Evolutionary conservation across 2,113 vertebrate genomes (phyloP).

Genomic region (Camelus bactrianus): DNA sequence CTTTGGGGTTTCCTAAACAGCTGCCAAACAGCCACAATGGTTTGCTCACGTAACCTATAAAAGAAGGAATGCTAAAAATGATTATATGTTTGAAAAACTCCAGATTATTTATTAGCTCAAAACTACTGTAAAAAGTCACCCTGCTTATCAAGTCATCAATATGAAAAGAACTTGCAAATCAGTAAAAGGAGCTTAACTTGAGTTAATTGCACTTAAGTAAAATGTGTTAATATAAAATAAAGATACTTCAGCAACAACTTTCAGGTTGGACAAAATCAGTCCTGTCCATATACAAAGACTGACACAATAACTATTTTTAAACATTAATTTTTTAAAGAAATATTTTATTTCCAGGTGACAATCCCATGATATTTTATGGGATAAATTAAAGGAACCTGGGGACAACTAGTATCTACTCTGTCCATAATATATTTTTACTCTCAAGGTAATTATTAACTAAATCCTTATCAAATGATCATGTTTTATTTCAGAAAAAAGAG

Average conservation of each 20-base stretch:
- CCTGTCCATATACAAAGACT: background rate
- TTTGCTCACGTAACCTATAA: background rate
- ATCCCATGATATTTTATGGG: constrained; percentile 14
- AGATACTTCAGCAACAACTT: background rate
- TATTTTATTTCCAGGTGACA: background rate
- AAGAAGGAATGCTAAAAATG: background rate
- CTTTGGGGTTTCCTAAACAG: background rate
- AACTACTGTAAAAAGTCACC: background rate
- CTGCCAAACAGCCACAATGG: background rate
- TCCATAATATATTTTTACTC: background rate
- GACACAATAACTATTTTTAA: background rate
- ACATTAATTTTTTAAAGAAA: background rate
- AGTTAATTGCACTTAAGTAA: constrained; percentile 2
- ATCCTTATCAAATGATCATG: background rate
- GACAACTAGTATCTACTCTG: background rate
- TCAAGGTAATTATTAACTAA: background rate
- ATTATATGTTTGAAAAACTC: background rate
- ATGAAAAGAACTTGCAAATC: background rate
- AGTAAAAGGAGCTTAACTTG: background rate
- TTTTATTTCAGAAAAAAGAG: constrained; percentile 5
- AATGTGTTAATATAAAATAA: constrained; percentile 10
- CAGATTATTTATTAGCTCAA: constrained; percentile 3
- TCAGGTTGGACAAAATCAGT: background rate
- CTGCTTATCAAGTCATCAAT: background rate
- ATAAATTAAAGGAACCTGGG: background rate